These are phyloP conservation scores for Amorpha juglandis DNA, from an alignment of 2,888 invertebrate genomes.

Conservation along the genomic window DNA sequence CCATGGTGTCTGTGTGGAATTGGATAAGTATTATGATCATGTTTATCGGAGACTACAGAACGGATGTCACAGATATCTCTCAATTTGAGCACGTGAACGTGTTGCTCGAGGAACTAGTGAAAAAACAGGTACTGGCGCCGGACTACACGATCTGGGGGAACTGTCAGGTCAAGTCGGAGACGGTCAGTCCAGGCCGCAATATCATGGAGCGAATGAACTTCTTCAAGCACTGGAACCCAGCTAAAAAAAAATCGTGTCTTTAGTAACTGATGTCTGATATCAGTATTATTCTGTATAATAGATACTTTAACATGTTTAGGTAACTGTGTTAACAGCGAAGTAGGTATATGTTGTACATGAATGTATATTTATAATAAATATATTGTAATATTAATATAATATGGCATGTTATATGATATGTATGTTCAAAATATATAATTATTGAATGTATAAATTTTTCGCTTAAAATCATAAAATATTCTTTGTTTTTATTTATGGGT, in stretches of 20 bases:
- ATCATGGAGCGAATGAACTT: conserved; percentile 50
- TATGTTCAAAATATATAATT: too few species aligned
- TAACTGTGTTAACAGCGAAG: not conserved
- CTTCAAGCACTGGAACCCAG: conserved; percentile 59
- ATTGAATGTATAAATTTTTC: too few species aligned
- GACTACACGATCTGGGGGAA: conserved; percentile 60
- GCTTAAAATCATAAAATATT: too few species aligned
- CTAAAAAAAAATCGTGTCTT: conserved; percentile 47
- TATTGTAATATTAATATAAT: too few species aligned
- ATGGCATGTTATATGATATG: too few species aligned
- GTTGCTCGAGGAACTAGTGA: conserved; percentile 56
- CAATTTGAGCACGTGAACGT: conserved; percentile 62
- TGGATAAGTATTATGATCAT: conserved; percentile 58
- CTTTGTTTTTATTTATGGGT: too few species aligned
- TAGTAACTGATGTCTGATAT: conserved; percentile 26
- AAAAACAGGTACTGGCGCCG: conserved; percentile 47
- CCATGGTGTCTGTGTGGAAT: conserved; percentile 62
- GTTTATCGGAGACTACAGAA: conserved; percentile 69
- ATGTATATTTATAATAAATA: too few species aligned
- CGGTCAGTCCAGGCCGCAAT: conserved; percentile 57
- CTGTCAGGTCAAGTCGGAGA: conserved; percentile 59
- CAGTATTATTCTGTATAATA: not conserved
- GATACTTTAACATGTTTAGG: not conserved
- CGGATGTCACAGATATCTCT: conserved; percentile 40
- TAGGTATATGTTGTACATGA: too few species aligned